Evolutionary conservation across 2,113 vertebrate species (phyloP).

Genomic region (Charadrius vociferus): DNA sequence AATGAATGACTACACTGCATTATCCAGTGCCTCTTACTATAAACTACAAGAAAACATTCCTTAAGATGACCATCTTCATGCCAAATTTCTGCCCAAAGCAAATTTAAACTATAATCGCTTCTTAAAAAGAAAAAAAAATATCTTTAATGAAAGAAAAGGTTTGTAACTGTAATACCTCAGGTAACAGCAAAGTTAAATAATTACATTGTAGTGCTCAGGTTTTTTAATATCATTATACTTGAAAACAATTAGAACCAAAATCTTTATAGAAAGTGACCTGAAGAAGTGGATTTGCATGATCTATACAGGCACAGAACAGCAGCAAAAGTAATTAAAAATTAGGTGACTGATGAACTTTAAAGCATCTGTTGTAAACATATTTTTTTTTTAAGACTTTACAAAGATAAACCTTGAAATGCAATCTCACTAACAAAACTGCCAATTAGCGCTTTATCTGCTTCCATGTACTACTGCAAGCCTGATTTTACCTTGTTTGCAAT

Average conservation of each 20-base stretch:
- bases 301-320: neutral
- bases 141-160: neutral
- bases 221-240: neutral
- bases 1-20: neutral
- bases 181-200: neutral
- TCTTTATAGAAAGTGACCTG: neutral
- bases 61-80: neutral
- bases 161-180: neutral
- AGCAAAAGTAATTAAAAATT: neutral
- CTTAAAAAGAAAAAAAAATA: neutral
- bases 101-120: neutral
- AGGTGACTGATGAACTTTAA: conserved; percentile 16
- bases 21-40: neutral
- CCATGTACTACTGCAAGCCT: neutral
- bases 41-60: neutral
- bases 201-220: neutral
- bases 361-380: neutral
- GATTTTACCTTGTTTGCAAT: conserved; percentile 86
- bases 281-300: neutral
- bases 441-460: neutral
- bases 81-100: neutral
- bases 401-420: conserved; percentile 12
- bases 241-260: neutral
- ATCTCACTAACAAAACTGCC: neutral
- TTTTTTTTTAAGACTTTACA: conserved; percentile 1